Base-by-base conservation (phyloP, 2,888 invertebrate species). In the Dexiosoma caninum region DNA sequence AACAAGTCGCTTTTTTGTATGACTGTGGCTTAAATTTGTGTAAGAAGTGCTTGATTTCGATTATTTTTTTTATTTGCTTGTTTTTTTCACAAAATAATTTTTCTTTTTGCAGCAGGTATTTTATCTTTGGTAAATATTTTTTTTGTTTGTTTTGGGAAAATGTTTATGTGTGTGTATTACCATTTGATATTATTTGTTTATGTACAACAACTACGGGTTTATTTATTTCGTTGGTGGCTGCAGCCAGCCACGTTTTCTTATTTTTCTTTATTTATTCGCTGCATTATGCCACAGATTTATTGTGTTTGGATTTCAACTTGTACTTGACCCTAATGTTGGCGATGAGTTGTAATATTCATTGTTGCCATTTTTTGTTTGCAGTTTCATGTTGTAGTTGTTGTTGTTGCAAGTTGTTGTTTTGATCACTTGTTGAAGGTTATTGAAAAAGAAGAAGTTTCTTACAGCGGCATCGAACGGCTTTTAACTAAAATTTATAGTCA, bases 311-410 rank as follows among this genome's bases (percentile, higher is more conserved):
- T 78, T 74, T 78, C 75, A 75, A 78, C 70, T 81, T 75, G 81
- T 81, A 81, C 78, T 81, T 81, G 78, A 81, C 78, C 78, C 78
- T 78, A 78, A 78, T 78, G 75, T 67, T 55, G 30, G 5, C 57
- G 72, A 71, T 64, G 62, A 70, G 70, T 70, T 71, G 62, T 59
- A 57, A 62, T 72, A 32, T 55, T 82, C 75, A 55, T 76, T 82
- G 81, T 59, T 82, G 70, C 42, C 51, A 51, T 71, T 57, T 40
- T n/a, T 40, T 62, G 27, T 64, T 62, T 57, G 12, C 6, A 46
- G 14, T 14, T n/a, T 27, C 30, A 14, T 62, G n/a, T 57, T 19
- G 27, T 57, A 46, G 35, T 16, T 51, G 14, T 35, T 72, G 35
- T 1, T 69, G 49, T 23, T 46, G 42, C 19, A 51, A 42, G 46